These are phyloP conservation scores for Plutomurus gul DNA, from an alignment of 1,140 invertebrate species.

Conservation along the genomic window DNA sequence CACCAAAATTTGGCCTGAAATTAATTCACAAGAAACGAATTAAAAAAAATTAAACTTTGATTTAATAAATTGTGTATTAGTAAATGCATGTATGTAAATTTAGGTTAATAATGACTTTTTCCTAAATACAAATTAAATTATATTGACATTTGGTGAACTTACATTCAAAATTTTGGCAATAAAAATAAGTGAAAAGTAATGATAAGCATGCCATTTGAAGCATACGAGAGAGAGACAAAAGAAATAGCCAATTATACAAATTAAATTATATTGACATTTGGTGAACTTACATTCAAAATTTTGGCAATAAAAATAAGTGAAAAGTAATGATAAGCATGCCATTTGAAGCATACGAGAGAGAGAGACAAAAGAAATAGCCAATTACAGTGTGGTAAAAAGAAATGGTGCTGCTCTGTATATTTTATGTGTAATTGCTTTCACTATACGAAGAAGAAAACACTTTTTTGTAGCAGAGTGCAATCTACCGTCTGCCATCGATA, in stretches of 20 bases:
- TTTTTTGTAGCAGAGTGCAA: no score
- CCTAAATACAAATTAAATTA: background rate
- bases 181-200: slow-evolving; percentile 28
- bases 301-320: slow-evolving; percentile 9
- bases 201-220: background rate
- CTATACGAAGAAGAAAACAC: no score
- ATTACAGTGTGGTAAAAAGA: background rate
- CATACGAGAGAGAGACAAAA: background rate
- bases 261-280: background rate
- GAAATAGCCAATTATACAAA: background rate
- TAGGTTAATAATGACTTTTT: no score
- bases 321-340: slow-evolving; percentile 23
- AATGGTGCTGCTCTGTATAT: background rate
- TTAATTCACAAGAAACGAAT: background rate
- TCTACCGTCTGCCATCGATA: no score
- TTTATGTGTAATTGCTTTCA: no score
- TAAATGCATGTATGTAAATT: no score
- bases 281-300: slow-evolving; percentile 21
- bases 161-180: slow-evolving; percentile 10
- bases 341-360: background rate
- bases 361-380: background rate
- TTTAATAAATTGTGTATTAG: background rate
- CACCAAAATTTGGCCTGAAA: slow-evolving; percentile 46
- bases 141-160: background rate
- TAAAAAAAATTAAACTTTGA: background rate